phyloP scores from a whole-genome alignment of 2,888 invertebrate species.

The Chydorus sphaericus region DNA sequence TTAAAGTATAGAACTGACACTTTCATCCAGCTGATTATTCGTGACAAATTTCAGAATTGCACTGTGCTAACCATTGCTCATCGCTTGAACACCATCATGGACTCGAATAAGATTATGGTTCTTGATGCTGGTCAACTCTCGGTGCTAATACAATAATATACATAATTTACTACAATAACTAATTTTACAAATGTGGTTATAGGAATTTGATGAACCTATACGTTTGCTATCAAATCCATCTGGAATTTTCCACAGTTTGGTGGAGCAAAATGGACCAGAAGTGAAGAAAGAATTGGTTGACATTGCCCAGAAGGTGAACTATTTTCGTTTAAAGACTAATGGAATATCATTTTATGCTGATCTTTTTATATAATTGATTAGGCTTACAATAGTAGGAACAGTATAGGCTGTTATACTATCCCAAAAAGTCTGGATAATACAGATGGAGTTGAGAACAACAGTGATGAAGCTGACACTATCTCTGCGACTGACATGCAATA shows the following conservation, averaged over 20 bases:
- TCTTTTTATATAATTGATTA: too few relatives aligned
- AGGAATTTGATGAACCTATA: constrained; percentile 8
- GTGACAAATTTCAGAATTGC: constrained; percentile 12
- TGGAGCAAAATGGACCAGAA: constrained; percentile 3
- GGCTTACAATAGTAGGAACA: too few relatives aligned
- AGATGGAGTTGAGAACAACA: too few relatives aligned
- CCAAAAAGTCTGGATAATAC: too few relatives aligned
- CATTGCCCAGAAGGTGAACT: not conserved
- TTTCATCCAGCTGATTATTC: constrained; percentile 13
- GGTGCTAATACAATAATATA: too few relatives aligned
- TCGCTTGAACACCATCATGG: constrained; percentile 15
- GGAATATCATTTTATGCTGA: too few relatives aligned
- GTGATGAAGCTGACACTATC: too few relatives aligned
- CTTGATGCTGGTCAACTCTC: constrained; percentile 17
- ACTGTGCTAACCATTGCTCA: constrained; percentile 15
- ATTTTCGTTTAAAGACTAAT: too few relatives aligned
- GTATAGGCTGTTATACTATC: too few relatives aligned
- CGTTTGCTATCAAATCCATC: not conserved
- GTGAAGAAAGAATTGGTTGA: not conserved
- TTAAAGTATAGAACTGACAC: constrained; percentile 13
- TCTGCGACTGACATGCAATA: too few relatives aligned
- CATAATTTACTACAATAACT: too few relatives aligned
- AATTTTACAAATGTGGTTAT: not conserved
- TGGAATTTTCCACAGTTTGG: constrained; percentile 2
- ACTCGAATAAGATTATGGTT: constrained; percentile 12